These are phyloP conservation scores for Rhagologus leucostigma DNA, from an alignment of 2,113 vertebrate genomes.

Conservation along the genomic window DNA sequence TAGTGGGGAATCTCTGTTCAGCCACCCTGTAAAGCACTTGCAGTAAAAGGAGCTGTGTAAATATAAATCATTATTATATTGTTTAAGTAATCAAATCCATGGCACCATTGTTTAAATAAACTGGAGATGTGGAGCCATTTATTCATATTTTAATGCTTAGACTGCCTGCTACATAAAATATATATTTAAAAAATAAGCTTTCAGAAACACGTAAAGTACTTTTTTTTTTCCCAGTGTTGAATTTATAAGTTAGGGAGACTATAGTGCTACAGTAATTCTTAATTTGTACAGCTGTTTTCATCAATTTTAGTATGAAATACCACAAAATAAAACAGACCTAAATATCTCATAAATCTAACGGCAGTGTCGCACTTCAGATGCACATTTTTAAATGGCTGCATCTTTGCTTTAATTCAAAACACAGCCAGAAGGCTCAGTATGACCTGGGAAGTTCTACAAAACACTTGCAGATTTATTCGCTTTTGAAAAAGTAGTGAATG, in stretches of 20 bases:
- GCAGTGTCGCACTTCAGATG: background rate
- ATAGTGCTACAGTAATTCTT: background rate
- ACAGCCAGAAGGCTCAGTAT: constrained; percentile 8
- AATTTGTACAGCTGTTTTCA: constrained; percentile 33
- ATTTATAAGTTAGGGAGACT: constrained; percentile 4
- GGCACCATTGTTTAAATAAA: constrained; percentile 30
- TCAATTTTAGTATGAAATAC: background rate
- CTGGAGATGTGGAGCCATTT: background rate
- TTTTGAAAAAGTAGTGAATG: background rate
- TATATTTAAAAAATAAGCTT: constrained; percentile 12
- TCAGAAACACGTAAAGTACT: background rate
- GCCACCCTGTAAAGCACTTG: background rate
- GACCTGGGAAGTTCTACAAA: constrained; percentile 7
- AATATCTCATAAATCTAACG: constrained; percentile 16
- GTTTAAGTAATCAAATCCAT: constrained; percentile 10
- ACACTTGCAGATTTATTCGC: background rate
- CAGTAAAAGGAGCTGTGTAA: background rate
- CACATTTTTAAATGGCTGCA: constrained; percentile 6
- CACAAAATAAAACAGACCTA: constrained; percentile 1
- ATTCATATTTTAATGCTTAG: constrained; percentile 17
- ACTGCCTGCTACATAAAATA: constrained; percentile 15
- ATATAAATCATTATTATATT: constrained; percentile 25
- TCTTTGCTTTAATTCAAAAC: constrained; percentile 26
- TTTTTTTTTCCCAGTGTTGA: background rate
- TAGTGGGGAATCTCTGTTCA: background rate